Percentiles rank a stretch among this genome's conserved stretches.
Evolutionary conservation across 2,888 invertebrate species (phyloP).

Genomic region (Xestia xanthographa): DNA sequence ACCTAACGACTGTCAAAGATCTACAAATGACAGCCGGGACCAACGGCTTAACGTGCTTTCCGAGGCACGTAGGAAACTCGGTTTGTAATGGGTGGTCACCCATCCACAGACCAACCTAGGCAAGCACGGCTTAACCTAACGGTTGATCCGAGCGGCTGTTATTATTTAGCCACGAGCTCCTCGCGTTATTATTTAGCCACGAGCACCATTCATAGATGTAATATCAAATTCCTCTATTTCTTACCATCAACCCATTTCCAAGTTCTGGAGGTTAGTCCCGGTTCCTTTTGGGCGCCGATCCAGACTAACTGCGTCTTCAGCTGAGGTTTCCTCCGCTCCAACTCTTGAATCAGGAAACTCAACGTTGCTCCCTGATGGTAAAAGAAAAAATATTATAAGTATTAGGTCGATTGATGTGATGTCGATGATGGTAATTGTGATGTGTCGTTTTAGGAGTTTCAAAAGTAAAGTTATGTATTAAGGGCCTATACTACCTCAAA

Average conservation of each 20-base stretch:
- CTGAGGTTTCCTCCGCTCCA: constrained; percentile 94
- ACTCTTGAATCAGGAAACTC: constrained; percentile 93
- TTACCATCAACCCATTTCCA: constrained; percentile 98
- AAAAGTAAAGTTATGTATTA: not conserved
- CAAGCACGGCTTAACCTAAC: no score
- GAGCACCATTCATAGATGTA: not conserved
- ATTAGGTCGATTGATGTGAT: not conserved
- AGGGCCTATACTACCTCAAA: no score
- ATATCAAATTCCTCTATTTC: not conserved
- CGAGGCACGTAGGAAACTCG: no score
- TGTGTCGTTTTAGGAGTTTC: not conserved
- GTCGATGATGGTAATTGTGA: not conserved
- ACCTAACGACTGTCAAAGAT: no score
- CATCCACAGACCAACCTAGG: no score
- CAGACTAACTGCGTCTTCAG: constrained; percentile 96
- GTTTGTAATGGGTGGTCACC: no score
- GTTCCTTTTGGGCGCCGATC: constrained; percentile 97
- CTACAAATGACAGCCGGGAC: no score
- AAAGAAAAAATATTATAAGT: not conserved
- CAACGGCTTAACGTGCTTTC: no score
- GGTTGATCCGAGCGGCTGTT: no score
- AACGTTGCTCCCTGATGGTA: constrained; percentile 90
- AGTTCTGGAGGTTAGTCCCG: constrained; percentile 94
- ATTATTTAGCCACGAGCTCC: no score
- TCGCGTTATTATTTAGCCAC: no score